Base-by-base conservation (phyloP, 2,113 vertebrate species). In the Callocephalon fimbriatum region DNA sequence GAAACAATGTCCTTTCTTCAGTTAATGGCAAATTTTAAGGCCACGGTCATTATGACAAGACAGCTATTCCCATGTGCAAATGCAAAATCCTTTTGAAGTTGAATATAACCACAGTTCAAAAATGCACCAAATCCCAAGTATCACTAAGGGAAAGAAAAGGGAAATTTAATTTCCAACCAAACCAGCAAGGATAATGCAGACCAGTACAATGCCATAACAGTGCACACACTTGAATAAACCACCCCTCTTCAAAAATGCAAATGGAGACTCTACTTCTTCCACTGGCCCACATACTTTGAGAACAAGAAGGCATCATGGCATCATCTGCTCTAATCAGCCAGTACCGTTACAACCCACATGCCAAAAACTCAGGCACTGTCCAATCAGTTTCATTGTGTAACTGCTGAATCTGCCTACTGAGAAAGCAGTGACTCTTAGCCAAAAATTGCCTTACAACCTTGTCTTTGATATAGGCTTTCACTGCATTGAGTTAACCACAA, bases 341-440 rank as follows among this genome's bases (percentile, higher is more conserved):
- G 50, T 45, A 74, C 12, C 3, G 2, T 29, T 65, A 18, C 45
- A 79, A 29, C 16, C 47, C n/a, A 54, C n/a, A 45, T 59, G 50
- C 50, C 61, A 90, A 66, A 75, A 62, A 5, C 40, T 42, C 31
- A 4, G 32, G 37, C 68, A 20, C 18, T 53, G n/a, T 63, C 35
- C 47, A 18, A 19, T 5, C 0, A 0, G 37, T 29, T 56, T 50
- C 1, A 1, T 26, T 23, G 6, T 21, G n/a, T 26, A 76, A 68
- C 37, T 79, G 66, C 53, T 63, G 80, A 77, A 77, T 54, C 37
- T 73, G 37, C 38, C 72, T 91, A 89, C 86, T 91, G 89, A 85
- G 68, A 89, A 73, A 84, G 42, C 38, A 86, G 68, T 0, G 2
- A 53, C 56, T 70, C 53, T 80, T 15, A 53, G 65, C 51, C 80